These are phyloP conservation scores for Heteropelma amictum DNA, from an alignment of 2,888 invertebrate species.

Conservation along the genomic window DNA sequence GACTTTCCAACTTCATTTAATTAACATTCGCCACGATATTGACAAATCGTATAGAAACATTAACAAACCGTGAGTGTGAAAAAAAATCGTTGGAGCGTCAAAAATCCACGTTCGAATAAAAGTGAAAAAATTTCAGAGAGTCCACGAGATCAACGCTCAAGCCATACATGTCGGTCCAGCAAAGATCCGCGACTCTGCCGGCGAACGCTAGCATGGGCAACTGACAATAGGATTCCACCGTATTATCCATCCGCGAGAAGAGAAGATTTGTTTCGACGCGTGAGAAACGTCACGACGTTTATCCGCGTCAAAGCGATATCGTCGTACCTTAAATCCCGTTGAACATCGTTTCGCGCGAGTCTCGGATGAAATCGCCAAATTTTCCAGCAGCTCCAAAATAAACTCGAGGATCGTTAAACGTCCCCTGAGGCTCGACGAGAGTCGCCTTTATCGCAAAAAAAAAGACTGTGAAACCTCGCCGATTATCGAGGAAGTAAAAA, in stretches of 20 bases:
- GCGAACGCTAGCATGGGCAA: conserved; percentile 87
- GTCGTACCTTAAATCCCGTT: conserved; percentile 20
- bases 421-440: too few species aligned
- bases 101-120: conserved; percentile 28
- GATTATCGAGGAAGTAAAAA: not conserved
- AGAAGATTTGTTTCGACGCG: not conserved
- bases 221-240: conserved; percentile 67
- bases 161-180: conserved; percentile 86
- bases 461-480: too few species aligned
- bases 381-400: too few species aligned
- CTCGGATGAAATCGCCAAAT: too few species aligned
- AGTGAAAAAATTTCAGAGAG: conserved; percentile 80
- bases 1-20: too few species aligned
- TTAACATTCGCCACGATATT: too few species aligned
- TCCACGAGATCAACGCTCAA: conserved; percentile 88
- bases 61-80: not conserved
- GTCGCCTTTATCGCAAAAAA: not conserved
- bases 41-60: too few species aligned
- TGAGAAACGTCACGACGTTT: not conserved
- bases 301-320: conserved; percentile 24
- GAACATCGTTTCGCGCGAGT: not conserved
- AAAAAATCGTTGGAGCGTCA: not conserved
- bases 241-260: conserved; percentile 28
- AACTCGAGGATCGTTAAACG: too few species aligned
- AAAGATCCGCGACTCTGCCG: conserved; percentile 93